Percentiles rank a stretch among this genome's conserved stretches.
Evolutionary conservation across 2,797 vertebrate genomes (phyloP).

Genomic region (Odontamblyopus lacepedii): DNA sequence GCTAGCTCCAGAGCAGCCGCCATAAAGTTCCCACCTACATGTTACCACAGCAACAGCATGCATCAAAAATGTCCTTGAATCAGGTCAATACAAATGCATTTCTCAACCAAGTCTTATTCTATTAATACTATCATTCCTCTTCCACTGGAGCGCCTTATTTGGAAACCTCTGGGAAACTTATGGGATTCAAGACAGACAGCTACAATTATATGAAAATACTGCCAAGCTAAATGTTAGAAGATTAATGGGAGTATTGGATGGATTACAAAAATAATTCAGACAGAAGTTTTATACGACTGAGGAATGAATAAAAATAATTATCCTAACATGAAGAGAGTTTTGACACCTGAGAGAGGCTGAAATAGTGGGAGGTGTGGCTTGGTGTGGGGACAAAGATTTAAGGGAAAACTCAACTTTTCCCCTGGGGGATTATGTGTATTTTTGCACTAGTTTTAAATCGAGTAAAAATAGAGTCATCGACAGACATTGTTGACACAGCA

Average conservation of each 20-base stretch:
- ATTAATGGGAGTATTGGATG: background rate
- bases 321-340: background rate
- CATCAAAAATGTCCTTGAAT: slow-evolving; percentile 67
- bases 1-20: slow-evolving; percentile 11
- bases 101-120: slow-evolving; percentile 55
- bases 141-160: slow-evolving; percentile 63
- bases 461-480: too few species aligned
- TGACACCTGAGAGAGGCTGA: background rate
- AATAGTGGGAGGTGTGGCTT: too few species aligned
- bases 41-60: slow-evolving; percentile 67
- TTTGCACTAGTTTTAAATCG: too few species aligned
- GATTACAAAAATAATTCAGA: background rate
- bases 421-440: too few species aligned
- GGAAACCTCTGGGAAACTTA: slow-evolving; percentile 42
- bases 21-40: slow-evolving; percentile 37
- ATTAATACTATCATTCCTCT: slow-evolving; percentile 66
- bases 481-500: too few species aligned
- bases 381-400: too few species aligned
- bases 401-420: too few species aligned
- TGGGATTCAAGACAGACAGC: background rate
- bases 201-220: background rate
- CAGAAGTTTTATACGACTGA: background rate
- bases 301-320: background rate
- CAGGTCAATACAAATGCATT: slow-evolving; percentile 74
- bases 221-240: background rate